Conservation (phyloP, 2,797 vertebrate genomes). For the Neosalanx taihuensis region DNA sequence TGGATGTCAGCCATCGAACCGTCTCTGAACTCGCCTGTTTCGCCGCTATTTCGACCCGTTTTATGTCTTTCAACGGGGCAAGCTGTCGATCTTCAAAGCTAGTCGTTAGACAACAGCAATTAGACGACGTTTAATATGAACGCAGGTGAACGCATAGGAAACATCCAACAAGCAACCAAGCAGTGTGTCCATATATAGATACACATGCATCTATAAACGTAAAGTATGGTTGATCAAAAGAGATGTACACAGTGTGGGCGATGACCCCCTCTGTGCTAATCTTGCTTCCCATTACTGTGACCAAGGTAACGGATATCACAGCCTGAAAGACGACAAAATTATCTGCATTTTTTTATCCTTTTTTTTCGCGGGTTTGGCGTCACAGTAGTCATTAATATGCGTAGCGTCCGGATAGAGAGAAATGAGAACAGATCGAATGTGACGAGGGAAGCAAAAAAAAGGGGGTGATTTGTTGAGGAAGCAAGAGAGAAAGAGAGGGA, state of each 20-base stretch:
- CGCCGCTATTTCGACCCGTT: slow-evolving; percentile 9
- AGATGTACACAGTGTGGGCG: neutral
- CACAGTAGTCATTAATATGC: slow-evolving; percentile 11
- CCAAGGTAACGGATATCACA: neutral
- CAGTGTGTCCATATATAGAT: no score
- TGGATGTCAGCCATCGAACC: slow-evolving; percentile 26
- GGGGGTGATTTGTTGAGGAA: slow-evolving; percentile 27
- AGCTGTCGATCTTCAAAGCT: no score
- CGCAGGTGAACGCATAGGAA: no score
- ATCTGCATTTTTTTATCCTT: slow-evolving; percentile 38
- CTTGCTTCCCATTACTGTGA: slow-evolving; percentile 2
- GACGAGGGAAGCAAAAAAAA: slow-evolving; percentile 9
- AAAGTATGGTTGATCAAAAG: neutral
- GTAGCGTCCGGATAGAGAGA: slow-evolving; percentile 40
- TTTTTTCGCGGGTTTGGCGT: slow-evolving; percentile 28
- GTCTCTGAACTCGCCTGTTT: slow-evolving; percentile 9
- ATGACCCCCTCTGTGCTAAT: slow-evolving; percentile 1
- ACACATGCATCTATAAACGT: neutral
- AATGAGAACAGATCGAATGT: slow-evolving; percentile 46
- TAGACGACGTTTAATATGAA: no score
- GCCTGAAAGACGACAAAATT: neutral
- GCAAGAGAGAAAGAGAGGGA: neutral
- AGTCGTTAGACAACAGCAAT: no score
- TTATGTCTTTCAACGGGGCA: neutral
- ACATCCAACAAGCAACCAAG: no score